These are phyloP conservation scores for Grallaria varia DNA, from an alignment of 2,113 vertebrate species.

Conservation along the genomic window DNA sequence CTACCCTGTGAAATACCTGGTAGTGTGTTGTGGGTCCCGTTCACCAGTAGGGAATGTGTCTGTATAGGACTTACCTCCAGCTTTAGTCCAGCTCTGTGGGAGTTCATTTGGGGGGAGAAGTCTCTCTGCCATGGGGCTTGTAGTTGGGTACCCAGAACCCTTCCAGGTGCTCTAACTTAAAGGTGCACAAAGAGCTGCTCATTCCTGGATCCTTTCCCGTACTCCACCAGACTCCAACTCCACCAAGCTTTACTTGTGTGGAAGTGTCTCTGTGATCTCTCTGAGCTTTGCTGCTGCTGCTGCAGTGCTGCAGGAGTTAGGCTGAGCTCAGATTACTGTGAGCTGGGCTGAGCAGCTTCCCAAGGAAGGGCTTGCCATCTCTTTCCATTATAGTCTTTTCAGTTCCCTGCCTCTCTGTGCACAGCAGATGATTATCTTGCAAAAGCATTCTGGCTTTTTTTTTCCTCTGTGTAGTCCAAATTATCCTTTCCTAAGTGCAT, in stretches of 20 bases:
- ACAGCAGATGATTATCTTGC: constrained; percentile 57
- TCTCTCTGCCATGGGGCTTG: neutral
- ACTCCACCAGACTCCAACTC: neutral
- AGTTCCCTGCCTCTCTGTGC: constrained; percentile 22
- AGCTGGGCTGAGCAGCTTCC: constrained; percentile 1
- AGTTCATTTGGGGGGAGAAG: neutral
- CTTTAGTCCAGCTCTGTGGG: too few species aligned
- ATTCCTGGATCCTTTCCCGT: neutral
- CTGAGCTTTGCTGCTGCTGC: neutral
- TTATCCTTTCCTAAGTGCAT: constrained; percentile 57
- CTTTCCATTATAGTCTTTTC: constrained; percentile 5
- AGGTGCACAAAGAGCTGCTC: neutral
- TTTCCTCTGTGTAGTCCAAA: constrained; percentile 11
- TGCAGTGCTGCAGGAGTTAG: neutral
- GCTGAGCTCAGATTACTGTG: neutral
- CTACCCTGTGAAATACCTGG: fast-evolving
- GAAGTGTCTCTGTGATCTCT: neutral
- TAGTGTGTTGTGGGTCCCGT: neutral
- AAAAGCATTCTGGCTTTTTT: constrained; percentile 6
- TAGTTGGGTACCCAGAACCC: neutral
- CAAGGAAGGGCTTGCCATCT: constrained; percentile 23
- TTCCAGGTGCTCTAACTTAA: fast-evolving
- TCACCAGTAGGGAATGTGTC: neutral
- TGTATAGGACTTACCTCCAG: too few species aligned
- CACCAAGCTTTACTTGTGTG: neutral